Percentiles rank a stretch among this genome's conserved stretches.
These are phyloP conservation scores for Calephelis virginiensis DNA, from an alignment of 1,140 invertebrate genomes.

Conservation along the genomic window DNA sequence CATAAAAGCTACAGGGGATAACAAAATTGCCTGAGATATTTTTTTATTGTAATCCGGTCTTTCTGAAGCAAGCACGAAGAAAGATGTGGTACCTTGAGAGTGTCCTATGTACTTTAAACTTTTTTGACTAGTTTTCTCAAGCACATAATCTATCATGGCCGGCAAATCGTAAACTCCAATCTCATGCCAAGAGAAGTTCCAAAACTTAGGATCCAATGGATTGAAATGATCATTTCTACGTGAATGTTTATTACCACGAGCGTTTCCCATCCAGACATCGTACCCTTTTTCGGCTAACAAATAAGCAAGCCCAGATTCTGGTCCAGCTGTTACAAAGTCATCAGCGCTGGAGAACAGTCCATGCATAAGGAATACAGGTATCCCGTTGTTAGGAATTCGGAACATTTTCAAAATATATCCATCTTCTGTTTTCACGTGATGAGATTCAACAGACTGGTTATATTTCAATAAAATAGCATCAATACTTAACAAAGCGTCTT, in stretches of 20 bases:
- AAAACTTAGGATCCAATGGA: conserved; percentile 49
- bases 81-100: conserved; percentile 41
- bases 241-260: conserved; percentile 27
- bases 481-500: conserved; percentile 34
- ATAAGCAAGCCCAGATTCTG: conserved; percentile 80
- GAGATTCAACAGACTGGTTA: conserved; percentile 29
- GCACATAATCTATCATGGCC: conserved; percentile 73
- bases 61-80: conserved; percentile 79
- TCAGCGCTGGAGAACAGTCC: conserved; percentile 82
- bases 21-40: conserved; percentile 54
- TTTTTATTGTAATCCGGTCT: conserved; percentile 82
- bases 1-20: conserved; percentile 80
- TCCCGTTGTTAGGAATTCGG: conserved; percentile 9
- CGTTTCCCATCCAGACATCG: conserved; percentile 85
- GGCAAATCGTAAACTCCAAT: conserved; percentile 76
- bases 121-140: conserved; percentile 55
- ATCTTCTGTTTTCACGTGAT: conserved; percentile 23
- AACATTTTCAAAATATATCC: conserved; percentile 18
- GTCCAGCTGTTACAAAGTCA: conserved; percentile 79
- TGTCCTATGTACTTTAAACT: conserved; percentile 30
- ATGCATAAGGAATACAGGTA: conserved; percentile 69
- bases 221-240: background rate
- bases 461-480: conserved; percentile 38
- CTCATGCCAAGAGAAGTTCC: conserved; percentile 81
- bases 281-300: conserved; percentile 80